Percentiles rank a stretch among this genome's conserved stretches.
These are phyloP conservation scores for Onychomys arenicola DNA, from an alignment of 2,797 vertebrate genomes.

Conservation along the genomic window DNA sequence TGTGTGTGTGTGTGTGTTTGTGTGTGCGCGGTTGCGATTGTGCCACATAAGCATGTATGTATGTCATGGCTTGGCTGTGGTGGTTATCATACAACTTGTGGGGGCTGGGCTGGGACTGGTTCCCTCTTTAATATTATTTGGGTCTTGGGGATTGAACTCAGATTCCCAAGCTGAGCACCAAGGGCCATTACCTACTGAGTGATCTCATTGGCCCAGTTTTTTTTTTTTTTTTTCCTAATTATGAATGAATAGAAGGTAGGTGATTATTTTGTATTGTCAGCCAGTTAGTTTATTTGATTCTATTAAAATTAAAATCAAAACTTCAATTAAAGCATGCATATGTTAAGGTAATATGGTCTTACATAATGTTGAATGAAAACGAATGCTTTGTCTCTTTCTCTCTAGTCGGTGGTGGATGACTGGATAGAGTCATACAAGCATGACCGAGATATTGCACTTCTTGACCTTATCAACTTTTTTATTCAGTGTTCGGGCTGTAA, in stretches of 20 bases:
- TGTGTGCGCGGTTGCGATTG: neutral
- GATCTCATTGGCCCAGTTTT: neutral
- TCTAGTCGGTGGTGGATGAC: constrained; percentile 98
- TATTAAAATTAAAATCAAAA: constrained; percentile 54
- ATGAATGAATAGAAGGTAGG: neutral
- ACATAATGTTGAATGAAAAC: constrained; percentile 44
- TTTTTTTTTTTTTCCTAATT: constrained; percentile 53
- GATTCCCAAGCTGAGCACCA: neutral
- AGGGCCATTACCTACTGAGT: neutral
- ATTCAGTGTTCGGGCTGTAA: constrained; percentile 99
- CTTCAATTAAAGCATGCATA: neutral
- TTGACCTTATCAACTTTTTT: constrained; percentile 99
- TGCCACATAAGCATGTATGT: neutral
- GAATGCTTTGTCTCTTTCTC: constrained; percentile 68
- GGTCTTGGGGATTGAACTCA: neutral
- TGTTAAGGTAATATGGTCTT: constrained; percentile 20
- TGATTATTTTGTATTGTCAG: constrained; percentile 13
- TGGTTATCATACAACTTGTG: neutral
- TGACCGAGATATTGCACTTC: constrained; percentile 96
- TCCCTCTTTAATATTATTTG: neutral
- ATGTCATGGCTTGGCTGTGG: neutral
- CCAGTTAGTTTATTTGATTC: constrained; percentile 30
- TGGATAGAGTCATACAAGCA: constrained; percentile 99
- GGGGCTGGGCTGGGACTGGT: neutral
- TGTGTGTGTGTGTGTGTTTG: neutral